Evolutionary conservation across 2,113 vertebrate genomes (phyloP).

Genomic region (Sapajus apella): DNA sequence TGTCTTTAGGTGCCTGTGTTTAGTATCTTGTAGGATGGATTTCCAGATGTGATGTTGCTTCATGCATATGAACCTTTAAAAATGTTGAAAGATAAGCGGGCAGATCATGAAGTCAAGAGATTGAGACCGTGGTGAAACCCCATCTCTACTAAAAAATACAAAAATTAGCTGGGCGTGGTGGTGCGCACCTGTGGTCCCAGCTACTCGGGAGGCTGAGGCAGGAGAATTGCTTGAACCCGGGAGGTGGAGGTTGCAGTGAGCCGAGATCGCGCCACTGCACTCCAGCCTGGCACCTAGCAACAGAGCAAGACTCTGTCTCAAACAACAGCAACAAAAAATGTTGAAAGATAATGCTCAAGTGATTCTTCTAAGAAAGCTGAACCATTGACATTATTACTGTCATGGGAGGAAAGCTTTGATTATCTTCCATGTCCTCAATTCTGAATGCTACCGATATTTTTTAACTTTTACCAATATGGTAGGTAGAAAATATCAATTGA

Average conservation of each 20-base stretch:
- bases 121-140: not conserved
- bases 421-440: not conserved
- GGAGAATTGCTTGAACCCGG: no score
- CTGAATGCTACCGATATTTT: not conserved
- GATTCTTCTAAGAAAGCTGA: not conserved
- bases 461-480: not conserved
- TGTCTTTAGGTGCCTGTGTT: not conserved
- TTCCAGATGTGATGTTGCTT: not conserved
- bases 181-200: no score
- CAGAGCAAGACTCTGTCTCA: no score
- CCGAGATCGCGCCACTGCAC: no score
- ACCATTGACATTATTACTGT: not conserved
- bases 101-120: no score
- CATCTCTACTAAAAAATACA: no score
- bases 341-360: not conserved
- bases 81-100: not conserved
- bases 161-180: no score
- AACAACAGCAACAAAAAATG: no score
- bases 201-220: no score
- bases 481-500: not conserved
- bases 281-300: no score
- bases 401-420: not conserved
- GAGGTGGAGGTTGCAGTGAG: no score
- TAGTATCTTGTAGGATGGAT: not conserved
- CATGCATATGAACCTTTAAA: rapidly evolving